Percentiles rank a stretch among this genome's conserved stretches.
These are phyloP conservation scores for Peromyscus californicus DNA, from an alignment of 2,113 vertebrate species.

Conservation along the genomic window DNA sequence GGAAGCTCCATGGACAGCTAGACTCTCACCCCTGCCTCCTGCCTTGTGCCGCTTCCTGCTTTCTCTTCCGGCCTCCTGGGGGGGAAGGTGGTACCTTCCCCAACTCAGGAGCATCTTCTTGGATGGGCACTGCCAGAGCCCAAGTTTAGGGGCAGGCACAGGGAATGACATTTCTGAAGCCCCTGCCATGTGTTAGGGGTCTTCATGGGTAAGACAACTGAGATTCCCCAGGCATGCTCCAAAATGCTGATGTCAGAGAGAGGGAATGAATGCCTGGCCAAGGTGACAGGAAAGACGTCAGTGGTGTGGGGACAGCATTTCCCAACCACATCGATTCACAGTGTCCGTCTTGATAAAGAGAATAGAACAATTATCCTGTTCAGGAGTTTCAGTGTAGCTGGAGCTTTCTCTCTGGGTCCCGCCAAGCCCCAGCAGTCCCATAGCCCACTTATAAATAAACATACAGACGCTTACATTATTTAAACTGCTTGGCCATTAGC, in stretches of 20 bases:
- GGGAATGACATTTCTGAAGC: background rate
- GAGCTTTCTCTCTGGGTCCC: no score
- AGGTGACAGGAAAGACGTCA: background rate
- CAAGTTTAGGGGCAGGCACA: background rate
- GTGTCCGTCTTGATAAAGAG: background rate
- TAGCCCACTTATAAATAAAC: no score
- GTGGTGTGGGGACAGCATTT: background rate
- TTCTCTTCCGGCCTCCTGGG: background rate
- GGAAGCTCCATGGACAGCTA: accelerated
- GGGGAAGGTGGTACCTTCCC: accelerated
- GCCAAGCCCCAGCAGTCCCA: no score
- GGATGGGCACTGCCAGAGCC: no score
- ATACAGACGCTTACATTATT: no score
- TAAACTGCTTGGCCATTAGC: no score
- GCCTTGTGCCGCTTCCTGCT: accelerated
- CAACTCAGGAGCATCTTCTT: background rate
- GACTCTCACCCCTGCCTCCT: background rate
- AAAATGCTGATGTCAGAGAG: background rate
- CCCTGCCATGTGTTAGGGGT: background rate
- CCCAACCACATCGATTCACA: accelerated
- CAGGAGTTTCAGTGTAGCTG: background rate
- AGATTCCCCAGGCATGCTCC: background rate
- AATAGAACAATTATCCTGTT: background rate
- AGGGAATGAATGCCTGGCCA: background rate
- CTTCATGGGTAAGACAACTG: no score